Base-by-base conservation (phyloP, 2,113 vertebrate genomes). In the Melanerpes aurifrons region DNA sequence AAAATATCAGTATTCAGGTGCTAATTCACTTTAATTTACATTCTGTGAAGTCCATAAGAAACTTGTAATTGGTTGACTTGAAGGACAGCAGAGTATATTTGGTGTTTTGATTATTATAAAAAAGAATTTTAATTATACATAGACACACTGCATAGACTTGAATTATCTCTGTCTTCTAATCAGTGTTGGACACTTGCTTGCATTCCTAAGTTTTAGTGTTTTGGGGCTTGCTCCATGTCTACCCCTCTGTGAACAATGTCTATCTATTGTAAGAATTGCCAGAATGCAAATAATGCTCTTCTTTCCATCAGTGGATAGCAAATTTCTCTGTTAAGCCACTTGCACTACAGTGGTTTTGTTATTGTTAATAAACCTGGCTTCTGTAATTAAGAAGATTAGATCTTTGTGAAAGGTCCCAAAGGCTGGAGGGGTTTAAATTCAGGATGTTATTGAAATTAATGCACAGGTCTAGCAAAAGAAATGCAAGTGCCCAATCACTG, bases 1-100 rank as follows among this genome's bases (percentile, higher is more conserved):
- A 63, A 94, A 93, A 87, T 90, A 94, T 90, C 72, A 88, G 91
- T 83, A 95, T 95, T 96, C 93, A 87, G 89, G 91, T 93, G 72
- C 54, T 95, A 94, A 95, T 94, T 58, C 82, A 31, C 1, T 2
- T 69, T 91, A 80, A 94, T 95, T 93, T 94, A 59, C 58, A 87
- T 95, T 96, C 91, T 91, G 35, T 87, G 75, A 93, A 93, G 84
- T 85, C 82, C 93, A 61, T 68, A 82, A 82, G 75, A 87, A 94
- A 91, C 91, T 95, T 91, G 91, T 91, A 92, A 96, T 91, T 91
- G 87, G 76, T 87, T 91, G 79, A 89, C 82, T 96, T 91, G 89
- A 96, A 92, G 87, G 93, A 66, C 87, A 95, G 64, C 20, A 73
- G 73, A 91, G 68, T 92, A 29, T 93, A 83, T 82, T 91, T 89